Base-by-base conservation (phyloP, 2,113 vertebrate species). In the Pseudopipra pipra region DNA sequence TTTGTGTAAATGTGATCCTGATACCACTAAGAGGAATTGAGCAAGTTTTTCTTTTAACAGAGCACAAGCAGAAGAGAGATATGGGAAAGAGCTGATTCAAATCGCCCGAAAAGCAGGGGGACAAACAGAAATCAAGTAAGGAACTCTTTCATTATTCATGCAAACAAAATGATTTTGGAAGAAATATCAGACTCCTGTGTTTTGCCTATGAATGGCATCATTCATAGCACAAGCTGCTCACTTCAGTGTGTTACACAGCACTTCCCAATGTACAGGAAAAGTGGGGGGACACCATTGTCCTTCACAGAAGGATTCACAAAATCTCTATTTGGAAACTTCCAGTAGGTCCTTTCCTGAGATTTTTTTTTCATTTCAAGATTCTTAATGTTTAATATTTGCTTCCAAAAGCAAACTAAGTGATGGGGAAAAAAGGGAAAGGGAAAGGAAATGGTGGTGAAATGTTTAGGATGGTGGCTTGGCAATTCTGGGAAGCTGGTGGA, bases 1-100 rank as follows among this genome's bases (percentile, higher is more conserved):
- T 59, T 37, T 55, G 55, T 63, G 30, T 80, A 56, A 87, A 54
- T 2, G 2, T 25, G 41, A 52, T 49, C 33, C 68, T 71, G 59
- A 14, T 13, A 30, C n/a, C n/a, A 37, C 39, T 51, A 77, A 52
- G 63, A 56, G 55, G 80, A 93, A 92, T 0, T 93, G 54, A 95
- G 1, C 9, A 41, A 44, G 11, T 21, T 31, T 47, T 43, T 89
- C 47, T 85, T 86, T 96, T 89, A 31, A 51, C 92, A 99, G 99
- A 96, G 99, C 99, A 31, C 98, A 98, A 46, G 99, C 99, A 8
- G 99, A 99, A 94, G 99, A 99, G 84, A 98, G 98, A 79, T 99
- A 99, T 3, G 99, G 99, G 46, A 99, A 99, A 75, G 99, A 99
- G 82, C 94, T 99, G 89, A 89, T 99, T 35, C 97, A 99, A 66